Base-by-base conservation (phyloP, 2,113 vertebrate species). In the Pluvianellus socialis region DNA sequence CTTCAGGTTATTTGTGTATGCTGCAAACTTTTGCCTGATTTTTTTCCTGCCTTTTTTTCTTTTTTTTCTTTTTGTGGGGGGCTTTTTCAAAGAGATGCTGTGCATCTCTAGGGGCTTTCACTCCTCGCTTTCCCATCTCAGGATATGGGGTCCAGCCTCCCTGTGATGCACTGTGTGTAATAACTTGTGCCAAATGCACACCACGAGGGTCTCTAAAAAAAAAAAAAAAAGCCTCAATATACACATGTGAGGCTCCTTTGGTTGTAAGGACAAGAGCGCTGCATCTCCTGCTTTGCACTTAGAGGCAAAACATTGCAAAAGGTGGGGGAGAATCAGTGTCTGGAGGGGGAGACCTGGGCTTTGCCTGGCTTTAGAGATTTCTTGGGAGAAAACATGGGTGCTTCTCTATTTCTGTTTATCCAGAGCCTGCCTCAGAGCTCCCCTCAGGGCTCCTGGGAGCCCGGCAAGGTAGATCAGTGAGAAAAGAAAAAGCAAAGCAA, bases 81-180 rank as follows among this genome's bases (percentile, higher is more conserved):
- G 61, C 5, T 62, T 75, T 75, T 70, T 61, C 1, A 1, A 88
- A 93, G 66, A 74, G 20, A 4, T 45, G 8, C n/a, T 77, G 20
- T 68, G 23, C 24, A 26, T 67, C 38, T 76, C 38, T 92, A 44
- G 33, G 32, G 49, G 7, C 35, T 87, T 92, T 68, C 38, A 9
- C 2, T 67, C 11, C 33, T 67, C 1, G 1, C 23, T 76, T 3
- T 0, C 17, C 59, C 26, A 28, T n/a, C 32, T 19, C 4, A 32
- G 4, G 28, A 24, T 12, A 8, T 1, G 1, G 8, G 21, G 45
- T 74, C 26, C 3, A 0, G 15, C 42, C 44, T 58, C 5, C 22
- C 7, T 2, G 1, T 61, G 26, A 28, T 7, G 15, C 21, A 3
- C 22, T 4, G 11, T 38, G 27, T 44, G 18, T 58, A 40, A 24